Percentiles rank a stretch among this genome's conserved stretches.
Evolutionary conservation across 2,113 vertebrate species (phyloP).

Genomic region (Loxodonta africana): DNA sequence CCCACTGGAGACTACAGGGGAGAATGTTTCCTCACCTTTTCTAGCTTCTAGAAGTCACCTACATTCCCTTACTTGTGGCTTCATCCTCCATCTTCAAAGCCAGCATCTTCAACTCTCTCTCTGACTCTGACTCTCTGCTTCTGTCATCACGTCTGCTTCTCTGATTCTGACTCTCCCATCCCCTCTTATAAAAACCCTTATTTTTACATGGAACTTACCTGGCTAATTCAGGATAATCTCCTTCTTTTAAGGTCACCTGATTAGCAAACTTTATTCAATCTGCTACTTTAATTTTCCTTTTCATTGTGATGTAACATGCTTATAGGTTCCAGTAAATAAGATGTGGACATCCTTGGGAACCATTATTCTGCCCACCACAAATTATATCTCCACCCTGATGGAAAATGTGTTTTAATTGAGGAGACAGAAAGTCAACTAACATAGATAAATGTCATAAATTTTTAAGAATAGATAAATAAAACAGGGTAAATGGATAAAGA

Average conservation of each 20-base stretch:
- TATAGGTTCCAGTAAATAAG: background rate
- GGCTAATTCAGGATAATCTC: background rate
- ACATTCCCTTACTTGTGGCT: background rate
- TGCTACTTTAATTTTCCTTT: background rate
- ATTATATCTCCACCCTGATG: background rate
- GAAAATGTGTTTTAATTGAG: background rate
- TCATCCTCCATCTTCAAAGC: background rate
- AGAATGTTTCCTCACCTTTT: background rate
- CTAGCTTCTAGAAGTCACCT: background rate
- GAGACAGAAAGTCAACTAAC: background rate
- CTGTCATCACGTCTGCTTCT: too few relatives aligned
- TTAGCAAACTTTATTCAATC: background rate
- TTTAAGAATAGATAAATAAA: background rate
- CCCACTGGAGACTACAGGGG: background rate
- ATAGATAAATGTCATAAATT: background rate
- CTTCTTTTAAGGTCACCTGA: background rate
- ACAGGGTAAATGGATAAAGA: background rate
- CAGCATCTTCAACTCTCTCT: background rate
- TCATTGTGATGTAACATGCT: background rate
- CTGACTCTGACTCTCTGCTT: too few relatives aligned
- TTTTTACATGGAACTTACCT: too few relatives aligned
- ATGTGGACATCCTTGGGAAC: too few relatives aligned
- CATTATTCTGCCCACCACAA: background rate
- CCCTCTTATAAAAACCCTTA: background rate
- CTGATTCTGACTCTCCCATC: background rate